These are phyloP conservation scores for Opisthograptis luteolata DNA, from an alignment of 2,888 invertebrate genomes.

Conservation along the genomic window DNA sequence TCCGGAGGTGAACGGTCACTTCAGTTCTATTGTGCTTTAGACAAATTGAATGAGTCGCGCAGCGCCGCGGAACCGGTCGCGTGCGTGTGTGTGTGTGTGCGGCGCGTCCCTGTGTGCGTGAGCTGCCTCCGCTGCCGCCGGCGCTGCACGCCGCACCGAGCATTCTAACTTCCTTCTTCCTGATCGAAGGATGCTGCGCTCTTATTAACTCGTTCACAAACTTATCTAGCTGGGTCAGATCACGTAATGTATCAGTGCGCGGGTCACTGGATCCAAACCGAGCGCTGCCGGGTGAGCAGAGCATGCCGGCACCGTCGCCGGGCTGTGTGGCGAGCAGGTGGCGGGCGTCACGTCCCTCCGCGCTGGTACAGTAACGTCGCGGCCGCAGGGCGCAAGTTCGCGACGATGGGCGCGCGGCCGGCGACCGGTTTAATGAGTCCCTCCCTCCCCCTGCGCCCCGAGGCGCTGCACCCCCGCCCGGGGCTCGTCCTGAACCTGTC, in stretches of 20 bases:
- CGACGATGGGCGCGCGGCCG: slow-evolving; percentile 27
- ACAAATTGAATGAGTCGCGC: slow-evolving; percentile 59
- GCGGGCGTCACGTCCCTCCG: neutral
- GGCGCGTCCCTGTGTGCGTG: slow-evolving; percentile 18
- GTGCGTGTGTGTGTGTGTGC: slow-evolving; percentile 2
- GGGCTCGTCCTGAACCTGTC: slow-evolving; percentile 22
- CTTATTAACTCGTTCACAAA: too few species aligned
- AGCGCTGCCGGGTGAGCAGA: too few species aligned
- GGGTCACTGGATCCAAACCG: too few species aligned
- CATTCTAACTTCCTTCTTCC: too few species aligned
- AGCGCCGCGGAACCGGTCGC: slow-evolving; percentile 44
- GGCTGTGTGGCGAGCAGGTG: neutral
- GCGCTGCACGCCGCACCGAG: neutral
- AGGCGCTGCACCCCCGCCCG: neutral
- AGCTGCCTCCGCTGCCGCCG: neutral
- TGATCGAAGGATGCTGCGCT: too few species aligned
- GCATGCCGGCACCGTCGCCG: too few species aligned
- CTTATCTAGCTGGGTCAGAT: too few species aligned
- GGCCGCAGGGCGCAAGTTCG: slow-evolving; percentile 17
- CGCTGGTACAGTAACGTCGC: too few species aligned
- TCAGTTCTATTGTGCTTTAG: slow-evolving; percentile 48
- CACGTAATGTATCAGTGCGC: too few species aligned
- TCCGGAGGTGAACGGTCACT: too few species aligned
- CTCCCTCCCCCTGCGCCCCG: slow-evolving; percentile 1
- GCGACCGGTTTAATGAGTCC: slow-evolving; percentile 26